A percentile compares a stretch with the other conserved stretches of the same genome.
Conservation (phyloP, 2,888 invertebrate genomes). For the Eilema griseolum region DNA sequence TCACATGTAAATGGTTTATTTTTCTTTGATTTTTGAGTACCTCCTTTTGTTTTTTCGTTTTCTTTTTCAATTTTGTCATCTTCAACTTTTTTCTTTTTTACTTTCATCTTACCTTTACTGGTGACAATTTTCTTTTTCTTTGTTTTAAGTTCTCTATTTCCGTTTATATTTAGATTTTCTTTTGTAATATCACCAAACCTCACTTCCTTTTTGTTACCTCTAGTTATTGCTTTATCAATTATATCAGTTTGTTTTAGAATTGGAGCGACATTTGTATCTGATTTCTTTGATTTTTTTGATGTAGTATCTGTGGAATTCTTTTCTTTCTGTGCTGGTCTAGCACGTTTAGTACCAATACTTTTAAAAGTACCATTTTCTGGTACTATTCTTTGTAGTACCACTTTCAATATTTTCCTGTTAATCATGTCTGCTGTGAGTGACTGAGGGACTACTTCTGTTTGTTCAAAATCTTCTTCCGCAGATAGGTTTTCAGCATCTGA, state of each 20-base stretch:
- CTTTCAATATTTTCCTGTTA: neutral
- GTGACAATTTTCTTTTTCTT: neutral
- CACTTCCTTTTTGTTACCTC: neutral
- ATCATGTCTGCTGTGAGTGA: neutral
- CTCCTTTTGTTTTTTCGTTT: neutral
- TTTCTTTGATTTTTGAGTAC: neutral
- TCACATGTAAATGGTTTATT: slow-evolving; percentile 10
- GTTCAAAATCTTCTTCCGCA: neutral
- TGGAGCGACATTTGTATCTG: neutral
- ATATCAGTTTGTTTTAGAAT: neutral
- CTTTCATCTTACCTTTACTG: neutral
- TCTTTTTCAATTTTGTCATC: neutral
- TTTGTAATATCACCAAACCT: neutral
- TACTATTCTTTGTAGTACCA: neutral
- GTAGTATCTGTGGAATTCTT: neutral
- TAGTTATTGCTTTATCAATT: neutral
- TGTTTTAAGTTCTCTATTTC: neutral
- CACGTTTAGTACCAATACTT: neutral
- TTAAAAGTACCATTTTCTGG: neutral
- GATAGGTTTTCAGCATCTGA: neutral
- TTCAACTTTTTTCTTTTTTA: neutral
- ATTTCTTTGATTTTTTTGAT: neutral
- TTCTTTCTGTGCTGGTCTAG: neutral
- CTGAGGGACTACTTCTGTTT: neutral
- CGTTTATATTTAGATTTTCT: neutral